phyloP scores from a whole-genome alignment of 1,140 invertebrate species.

The Plodia interpunctella region DNA sequence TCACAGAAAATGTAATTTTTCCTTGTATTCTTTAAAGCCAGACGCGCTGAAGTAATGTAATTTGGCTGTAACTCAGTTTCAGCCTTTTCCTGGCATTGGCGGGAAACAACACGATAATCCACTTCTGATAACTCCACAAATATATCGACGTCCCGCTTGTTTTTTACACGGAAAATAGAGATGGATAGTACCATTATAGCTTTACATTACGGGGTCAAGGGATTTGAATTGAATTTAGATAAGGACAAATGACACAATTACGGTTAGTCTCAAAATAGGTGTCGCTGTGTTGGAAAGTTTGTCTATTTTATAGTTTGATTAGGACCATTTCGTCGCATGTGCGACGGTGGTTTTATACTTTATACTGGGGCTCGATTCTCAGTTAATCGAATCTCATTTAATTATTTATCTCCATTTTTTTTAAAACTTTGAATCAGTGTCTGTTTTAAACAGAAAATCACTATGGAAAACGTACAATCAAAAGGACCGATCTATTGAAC shows the following conservation, averaged over 20 bases:
- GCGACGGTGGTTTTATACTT: too few species aligned
- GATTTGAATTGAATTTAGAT: background rate
- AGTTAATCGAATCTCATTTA: too few species aligned
- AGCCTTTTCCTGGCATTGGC: background rate
- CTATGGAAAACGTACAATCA: too few species aligned
- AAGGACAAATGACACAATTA: background rate
- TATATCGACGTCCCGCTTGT: constrained; percentile 5
- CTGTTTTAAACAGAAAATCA: too few species aligned
- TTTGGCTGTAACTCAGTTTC: background rate
- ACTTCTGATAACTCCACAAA: constrained; percentile 17
- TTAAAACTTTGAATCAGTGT: too few species aligned
- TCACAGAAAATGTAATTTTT: background rate
- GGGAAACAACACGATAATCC: constrained; percentile 16
- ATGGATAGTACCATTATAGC: background rate
- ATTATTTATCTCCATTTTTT: too few species aligned
- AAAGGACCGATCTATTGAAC: too few species aligned
- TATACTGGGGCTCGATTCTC: too few species aligned
- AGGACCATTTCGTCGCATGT: too few species aligned
- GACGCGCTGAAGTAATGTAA: background rate
- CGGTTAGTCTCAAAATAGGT: background rate
- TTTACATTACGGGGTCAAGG: background rate
- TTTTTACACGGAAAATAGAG: background rate
- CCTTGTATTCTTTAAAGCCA: background rate
- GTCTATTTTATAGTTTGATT: too few species aligned
- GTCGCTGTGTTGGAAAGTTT: too few species aligned